A percentile compares a stretch with the other conserved stretches of the same genome.
phyloP scores from a whole-genome alignment of 2,797 vertebrate genomes.

The Argentina silus region DNA sequence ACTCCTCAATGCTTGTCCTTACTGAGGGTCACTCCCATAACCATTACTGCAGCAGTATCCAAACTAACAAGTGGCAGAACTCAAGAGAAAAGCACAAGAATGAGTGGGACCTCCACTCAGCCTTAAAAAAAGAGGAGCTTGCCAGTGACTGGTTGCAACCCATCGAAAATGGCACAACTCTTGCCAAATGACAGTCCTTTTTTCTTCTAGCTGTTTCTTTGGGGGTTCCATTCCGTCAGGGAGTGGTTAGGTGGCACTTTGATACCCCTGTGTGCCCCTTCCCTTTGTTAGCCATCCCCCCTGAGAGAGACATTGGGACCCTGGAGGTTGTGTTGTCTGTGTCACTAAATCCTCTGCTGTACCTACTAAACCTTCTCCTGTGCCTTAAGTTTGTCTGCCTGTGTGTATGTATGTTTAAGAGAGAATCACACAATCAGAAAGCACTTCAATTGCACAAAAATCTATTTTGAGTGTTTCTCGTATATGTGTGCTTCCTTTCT shows the following conservation, averaged over 20 bases:
- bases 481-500: neutral
- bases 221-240: conserved; percentile 3
- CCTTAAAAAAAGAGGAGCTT: conserved; percentile 31
- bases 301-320: neutral
- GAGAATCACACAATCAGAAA: neutral
- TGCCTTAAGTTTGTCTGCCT: conserved; percentile 40
- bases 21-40: neutral
- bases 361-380: conserved; percentile 25
- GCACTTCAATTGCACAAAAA: neutral
- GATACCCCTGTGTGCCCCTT: neutral
- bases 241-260: neutral
- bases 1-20: neutral
- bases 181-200: conserved; percentile 3
- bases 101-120: conserved; percentile 13
- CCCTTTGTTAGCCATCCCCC: neutral
- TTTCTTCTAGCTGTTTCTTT: conserved; percentile 1
- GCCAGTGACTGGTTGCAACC: neutral
- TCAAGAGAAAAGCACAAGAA: conserved; percentile 23
- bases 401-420: conserved; percentile 1
- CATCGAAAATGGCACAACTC: neutral
- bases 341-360: conserved; percentile 15
- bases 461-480: neutral
- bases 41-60: conserved; percentile 1
- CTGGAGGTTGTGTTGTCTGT: neutral
- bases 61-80: conserved; percentile 2